Evolutionary conservation across 2,113 vertebrate species (phyloP).

Genomic region (Phocoena phocoena): DNA sequence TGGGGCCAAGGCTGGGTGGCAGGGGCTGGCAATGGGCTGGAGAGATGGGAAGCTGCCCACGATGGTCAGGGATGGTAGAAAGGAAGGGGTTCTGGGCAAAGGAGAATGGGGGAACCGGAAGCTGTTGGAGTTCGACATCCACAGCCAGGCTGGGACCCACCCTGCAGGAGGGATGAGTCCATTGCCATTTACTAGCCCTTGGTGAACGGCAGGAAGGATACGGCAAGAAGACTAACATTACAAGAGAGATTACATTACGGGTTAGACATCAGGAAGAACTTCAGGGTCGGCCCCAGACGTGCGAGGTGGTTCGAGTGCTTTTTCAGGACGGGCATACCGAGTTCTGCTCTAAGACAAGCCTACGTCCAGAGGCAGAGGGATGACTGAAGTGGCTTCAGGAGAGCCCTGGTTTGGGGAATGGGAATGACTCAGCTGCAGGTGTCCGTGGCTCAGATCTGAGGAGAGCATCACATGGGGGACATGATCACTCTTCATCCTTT

Average conservation of each 20-base stretch:
- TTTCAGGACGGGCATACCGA: background rate
- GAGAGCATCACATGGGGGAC: background rate
- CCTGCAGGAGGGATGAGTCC: background rate
- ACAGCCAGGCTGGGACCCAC: background rate
- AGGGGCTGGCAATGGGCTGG: background rate
- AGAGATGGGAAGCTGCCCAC: background rate
- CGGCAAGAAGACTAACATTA: background rate
- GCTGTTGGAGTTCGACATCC: background rate
- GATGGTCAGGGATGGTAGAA: background rate
- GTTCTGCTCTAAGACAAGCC: background rate
- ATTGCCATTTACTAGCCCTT: background rate
- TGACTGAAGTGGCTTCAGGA: background rate
- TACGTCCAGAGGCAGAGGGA: background rate
- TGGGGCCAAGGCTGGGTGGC: slow-evolving; percentile 29
- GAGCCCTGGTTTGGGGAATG: background rate
- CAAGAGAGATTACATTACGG: background rate
- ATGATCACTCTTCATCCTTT: background rate
- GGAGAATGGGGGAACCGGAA: background rate
- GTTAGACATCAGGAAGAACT: background rate
- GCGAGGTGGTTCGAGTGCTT: background rate
- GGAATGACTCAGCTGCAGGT: background rate
- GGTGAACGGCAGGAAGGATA: background rate
- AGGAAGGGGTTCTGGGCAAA: background rate
- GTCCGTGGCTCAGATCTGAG: background rate
- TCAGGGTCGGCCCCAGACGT: background rate